phyloP scores from a whole-genome alignment of 1,140 invertebrate genomes.

The Drosophila equinoxialis region DNA sequence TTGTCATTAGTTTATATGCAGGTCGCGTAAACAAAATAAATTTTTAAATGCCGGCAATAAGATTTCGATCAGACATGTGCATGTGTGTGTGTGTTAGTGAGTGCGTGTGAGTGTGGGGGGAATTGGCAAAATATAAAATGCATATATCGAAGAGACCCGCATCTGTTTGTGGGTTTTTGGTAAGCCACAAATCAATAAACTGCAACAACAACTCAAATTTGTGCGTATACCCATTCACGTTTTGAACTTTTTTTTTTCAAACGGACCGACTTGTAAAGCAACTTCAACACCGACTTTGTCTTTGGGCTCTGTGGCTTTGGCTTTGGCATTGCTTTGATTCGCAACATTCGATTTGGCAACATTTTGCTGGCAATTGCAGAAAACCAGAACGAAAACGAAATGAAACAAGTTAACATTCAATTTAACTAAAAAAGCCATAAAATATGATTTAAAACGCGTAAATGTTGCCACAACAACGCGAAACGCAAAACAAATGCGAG shows the following conservation, averaged over 20 bases:
- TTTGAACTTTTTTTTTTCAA: constrained; percentile 31
- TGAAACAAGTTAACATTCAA: constrained; percentile 79
- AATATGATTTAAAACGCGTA: constrained; percentile 76
- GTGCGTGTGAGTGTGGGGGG: constrained; percentile 7
- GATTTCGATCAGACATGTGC: constrained; percentile 34
- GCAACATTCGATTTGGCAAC: constrained; percentile 33
- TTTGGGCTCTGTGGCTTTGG: constrained; percentile 1
- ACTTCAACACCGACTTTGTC: constrained; percentile 36
- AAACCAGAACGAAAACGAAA: constrained; percentile 70
- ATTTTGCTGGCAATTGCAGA: constrained; percentile 55
- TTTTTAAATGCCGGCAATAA: constrained; percentile 47
- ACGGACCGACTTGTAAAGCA: constrained; percentile 43
- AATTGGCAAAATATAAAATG: constrained; percentile 31
- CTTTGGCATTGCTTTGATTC: constrained; percentile 31
- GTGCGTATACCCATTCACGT: constrained; percentile 53
- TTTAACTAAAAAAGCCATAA: constrained; percentile 78
- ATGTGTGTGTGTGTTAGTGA: too few species aligned
- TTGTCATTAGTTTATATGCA: constrained; percentile 48
- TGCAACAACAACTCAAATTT: constrained; percentile 3
- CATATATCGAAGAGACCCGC: constrained; percentile 2
- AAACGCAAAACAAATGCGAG: constrained; percentile 21
- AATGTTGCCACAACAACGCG: constrained; percentile 56
- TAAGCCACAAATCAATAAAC: constrained; percentile 24
- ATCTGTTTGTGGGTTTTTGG: neutral
- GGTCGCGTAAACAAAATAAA: constrained; percentile 40